Evolutionary conservation across 2,797 vertebrate genomes (phyloP).

Genomic region (Loris lydekkerianus): DNA sequence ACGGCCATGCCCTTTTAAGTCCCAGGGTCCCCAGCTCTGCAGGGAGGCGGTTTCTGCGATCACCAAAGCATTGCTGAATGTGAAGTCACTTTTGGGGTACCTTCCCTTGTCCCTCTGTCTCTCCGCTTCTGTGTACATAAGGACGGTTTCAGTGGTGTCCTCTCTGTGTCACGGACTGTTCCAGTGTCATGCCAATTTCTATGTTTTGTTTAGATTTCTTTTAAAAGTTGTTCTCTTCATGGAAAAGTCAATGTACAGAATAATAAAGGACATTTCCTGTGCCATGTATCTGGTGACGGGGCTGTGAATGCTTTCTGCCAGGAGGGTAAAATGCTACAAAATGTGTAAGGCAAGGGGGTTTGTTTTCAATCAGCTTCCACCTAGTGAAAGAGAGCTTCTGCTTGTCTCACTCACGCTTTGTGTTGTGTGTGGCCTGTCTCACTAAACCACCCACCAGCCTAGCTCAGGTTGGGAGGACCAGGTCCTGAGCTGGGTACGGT

Average conservation of each 20-base stretch:
- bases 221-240: conserved; percentile 90
- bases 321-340: not conserved
- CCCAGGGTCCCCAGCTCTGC: conserved; percentile 75
- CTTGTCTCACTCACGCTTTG: not conserved
- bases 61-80: conserved; percentile 88
- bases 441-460: not conserved
- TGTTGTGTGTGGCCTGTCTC: not conserved
- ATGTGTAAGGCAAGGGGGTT: not conserved
- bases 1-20: not conserved
- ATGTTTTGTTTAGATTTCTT: conserved; percentile 92
- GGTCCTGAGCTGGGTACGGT: not conserved
- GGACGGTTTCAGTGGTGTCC: conserved; percentile 84
- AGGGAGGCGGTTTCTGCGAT: conserved; percentile 67
- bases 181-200: conserved; percentile 89
- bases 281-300: conserved; percentile 75
- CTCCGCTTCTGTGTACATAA: conserved; percentile 93
- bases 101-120: conserved; percentile 89
- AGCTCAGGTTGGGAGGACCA: not conserved
- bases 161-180: conserved; percentile 83
- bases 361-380: not conserved
- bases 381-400: not conserved
- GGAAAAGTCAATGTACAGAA: conserved; percentile 80
- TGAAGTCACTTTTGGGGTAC: conserved; percentile 91
- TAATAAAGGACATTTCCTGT: conserved; percentile 93
- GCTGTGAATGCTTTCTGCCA: conserved; percentile 2